Conservation (phyloP, 2,888 invertebrate species). For the Agrotis puta region DNA sequence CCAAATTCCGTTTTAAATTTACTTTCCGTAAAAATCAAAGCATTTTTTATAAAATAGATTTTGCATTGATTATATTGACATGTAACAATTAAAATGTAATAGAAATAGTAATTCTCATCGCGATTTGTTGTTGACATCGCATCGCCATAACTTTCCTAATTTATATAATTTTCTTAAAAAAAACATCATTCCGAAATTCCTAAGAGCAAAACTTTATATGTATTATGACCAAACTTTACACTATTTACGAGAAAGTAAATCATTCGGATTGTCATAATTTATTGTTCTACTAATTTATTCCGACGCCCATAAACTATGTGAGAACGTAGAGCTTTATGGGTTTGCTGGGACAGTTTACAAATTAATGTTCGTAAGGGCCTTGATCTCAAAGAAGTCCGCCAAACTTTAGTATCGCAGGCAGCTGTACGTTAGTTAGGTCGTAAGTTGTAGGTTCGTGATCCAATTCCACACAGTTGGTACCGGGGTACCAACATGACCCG, state of each 20-base stretch:
- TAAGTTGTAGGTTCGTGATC: conserved; percentile 67
- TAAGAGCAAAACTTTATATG: not conserved
- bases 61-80: too few relatives aligned
- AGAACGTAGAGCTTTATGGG: conserved; percentile 31
- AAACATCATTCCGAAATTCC: not conserved
- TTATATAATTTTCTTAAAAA: not conserved
- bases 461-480: conserved; percentile 60
- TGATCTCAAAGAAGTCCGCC: conserved; percentile 50
- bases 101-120: not conserved
- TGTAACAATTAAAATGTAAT: not conserved
- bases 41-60: too few relatives aligned
- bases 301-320: conserved; percentile 14
- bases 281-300: conserved; percentile 27
- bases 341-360: conserved; percentile 30
- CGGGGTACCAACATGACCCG: conserved; percentile 62
- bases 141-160: not conserved
- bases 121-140: not conserved
- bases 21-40: too few relatives aligned
- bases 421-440: conserved; percentile 47
- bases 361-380: conserved; percentile 12
- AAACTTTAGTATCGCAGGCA: conserved; percentile 47
- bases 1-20: too few relatives aligned
- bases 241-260: conserved; percentile 13
- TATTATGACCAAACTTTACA: conserved; percentile 9
- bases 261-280: conserved; percentile 14